Conservation (phyloP, 2,797 vertebrate species). For the Threskiornis aethiopicus region DNA sequence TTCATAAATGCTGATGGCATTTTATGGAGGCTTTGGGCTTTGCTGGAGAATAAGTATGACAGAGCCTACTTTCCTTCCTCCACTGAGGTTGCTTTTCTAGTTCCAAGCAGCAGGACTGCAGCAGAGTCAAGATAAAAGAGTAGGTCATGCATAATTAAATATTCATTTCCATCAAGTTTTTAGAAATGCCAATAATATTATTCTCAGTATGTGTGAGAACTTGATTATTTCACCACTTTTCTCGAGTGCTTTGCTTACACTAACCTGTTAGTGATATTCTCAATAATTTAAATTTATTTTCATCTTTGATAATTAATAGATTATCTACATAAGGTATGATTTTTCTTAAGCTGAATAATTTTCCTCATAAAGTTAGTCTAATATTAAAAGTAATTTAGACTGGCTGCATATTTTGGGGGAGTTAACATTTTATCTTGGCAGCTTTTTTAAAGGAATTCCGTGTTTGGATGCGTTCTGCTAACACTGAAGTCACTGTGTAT, state of each 20-base stretch:
- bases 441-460: not conserved
- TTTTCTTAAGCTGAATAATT: not conserved
- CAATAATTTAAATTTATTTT: not conserved
- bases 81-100: not conserved
- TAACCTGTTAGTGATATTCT: not conserved
- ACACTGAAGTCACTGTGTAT: not conserved
- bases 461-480: not conserved
- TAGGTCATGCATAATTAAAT: slow-evolving; percentile 24
- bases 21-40: slow-evolving; percentile 3
- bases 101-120: not conserved
- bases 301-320: not conserved
- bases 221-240: not conserved
- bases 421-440: not conserved
- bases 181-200: not conserved
- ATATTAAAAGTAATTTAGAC: not conserved
- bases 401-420: not conserved
- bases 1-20: slow-evolving; percentile 18
- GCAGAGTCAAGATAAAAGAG: slow-evolving; percentile 21
- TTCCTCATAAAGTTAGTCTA: not conserved
- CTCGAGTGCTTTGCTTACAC: not conserved
- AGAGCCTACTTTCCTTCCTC: slow-evolving; percentile 8
- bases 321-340: not conserved
- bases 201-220: not conserved
- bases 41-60: not conserved
- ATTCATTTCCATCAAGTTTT: not conserved